Evolutionary conservation across 2,113 vertebrate species (phyloP).

Genomic region (Poicephalus gulielmi): DNA sequence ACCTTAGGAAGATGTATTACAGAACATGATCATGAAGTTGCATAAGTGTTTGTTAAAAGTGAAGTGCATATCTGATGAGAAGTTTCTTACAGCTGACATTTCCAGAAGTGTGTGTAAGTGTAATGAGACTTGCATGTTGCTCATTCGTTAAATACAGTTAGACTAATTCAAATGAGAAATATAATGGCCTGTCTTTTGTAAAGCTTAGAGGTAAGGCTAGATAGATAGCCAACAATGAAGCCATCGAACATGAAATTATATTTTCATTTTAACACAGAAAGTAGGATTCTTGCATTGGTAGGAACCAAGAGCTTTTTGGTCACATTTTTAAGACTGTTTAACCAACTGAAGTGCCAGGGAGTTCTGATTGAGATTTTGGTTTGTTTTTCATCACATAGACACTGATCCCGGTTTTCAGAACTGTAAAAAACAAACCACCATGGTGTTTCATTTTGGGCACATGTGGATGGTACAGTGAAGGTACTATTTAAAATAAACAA

Average conservation of each 20-base stretch:
- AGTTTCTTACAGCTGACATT: neutral
- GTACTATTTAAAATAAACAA: neutral
- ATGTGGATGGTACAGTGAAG: neutral
- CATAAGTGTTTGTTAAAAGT: neutral
- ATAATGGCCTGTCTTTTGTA: neutral
- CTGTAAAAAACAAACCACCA: neutral
- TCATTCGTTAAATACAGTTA: neutral
- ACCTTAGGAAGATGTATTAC: neutral
- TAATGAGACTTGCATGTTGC: neutral
- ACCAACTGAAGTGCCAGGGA: neutral
- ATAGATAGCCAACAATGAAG: neutral
- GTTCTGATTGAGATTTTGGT: accelerated
- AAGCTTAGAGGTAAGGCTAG: neutral
- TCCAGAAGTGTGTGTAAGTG: neutral
- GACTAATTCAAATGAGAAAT: neutral
- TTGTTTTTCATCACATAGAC: neutral
- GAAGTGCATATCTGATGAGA: neutral
- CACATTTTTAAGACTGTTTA: neutral
- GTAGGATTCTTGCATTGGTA: neutral
- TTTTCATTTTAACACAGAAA: neutral
- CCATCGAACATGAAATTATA: neutral
- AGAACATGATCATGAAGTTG: neutral
- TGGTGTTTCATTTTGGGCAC: neutral
- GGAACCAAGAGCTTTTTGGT: neutral
- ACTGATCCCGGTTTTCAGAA: neutral